A percentile compares a stretch with the other conserved stretches of the same genome.
Conservation (phyloP, 2,797 vertebrate species). For the Astyanax mexicanus region DNA sequence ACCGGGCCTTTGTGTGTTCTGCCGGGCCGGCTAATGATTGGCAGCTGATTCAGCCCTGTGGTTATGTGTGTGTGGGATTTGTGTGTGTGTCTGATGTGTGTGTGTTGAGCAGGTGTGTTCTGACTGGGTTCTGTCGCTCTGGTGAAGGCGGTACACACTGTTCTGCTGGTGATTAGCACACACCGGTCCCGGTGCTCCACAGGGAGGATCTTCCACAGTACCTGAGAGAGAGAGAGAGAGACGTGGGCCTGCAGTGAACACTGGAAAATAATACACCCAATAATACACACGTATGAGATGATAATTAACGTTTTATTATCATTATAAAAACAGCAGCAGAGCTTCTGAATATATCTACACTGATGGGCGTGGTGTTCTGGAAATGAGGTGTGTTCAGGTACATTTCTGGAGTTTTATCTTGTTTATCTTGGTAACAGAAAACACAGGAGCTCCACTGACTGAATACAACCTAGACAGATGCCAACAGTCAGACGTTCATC, state of each 20-base stretch:
- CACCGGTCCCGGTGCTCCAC: conserved; percentile 4
- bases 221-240: conserved; percentile 37
- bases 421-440: too few species aligned
- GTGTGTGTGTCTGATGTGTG: neutral
- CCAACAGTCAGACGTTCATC: too few species aligned
- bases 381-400: too few species aligned
- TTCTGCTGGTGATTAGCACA: conserved; percentile 25
- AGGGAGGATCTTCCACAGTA: conserved; percentile 25
- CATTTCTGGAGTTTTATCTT: too few species aligned
- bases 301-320: too few species aligned
- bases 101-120: neutral
- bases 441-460: too few species aligned
- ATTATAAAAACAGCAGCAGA: too few species aligned
- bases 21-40: too few species aligned
- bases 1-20: neutral
- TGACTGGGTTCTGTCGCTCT: neutral
- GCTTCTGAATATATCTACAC: too few species aligned
- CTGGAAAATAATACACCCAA: conserved; percentile 3
- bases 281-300: neutral
- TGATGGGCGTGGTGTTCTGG: too few species aligned
- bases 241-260: neutral
- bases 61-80: too few species aligned
- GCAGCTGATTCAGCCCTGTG: neutral
- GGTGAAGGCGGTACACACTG: conserved; percentile 22
- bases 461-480: too few species aligned